Conservation (phyloP, 2,113 vertebrate genomes). For the Platichthys stellatus region DNA sequence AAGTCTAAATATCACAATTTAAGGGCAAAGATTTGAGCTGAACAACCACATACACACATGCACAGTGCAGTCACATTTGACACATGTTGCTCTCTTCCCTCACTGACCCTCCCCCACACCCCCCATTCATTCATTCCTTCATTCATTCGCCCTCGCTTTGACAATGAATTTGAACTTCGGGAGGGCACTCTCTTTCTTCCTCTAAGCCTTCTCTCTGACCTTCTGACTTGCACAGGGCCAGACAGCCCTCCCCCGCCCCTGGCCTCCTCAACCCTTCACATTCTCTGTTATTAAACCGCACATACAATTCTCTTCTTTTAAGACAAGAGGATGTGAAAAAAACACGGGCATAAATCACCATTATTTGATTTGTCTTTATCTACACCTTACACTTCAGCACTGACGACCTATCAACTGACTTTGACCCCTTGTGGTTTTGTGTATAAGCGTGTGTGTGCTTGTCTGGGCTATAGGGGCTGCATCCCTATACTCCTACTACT, state of each 20-base stretch:
- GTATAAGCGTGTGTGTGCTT: slow-evolving; percentile 21
- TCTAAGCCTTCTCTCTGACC: slow-evolving; percentile 54
- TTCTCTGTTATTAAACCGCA: slow-evolving; percentile 13
- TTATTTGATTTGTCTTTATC: slow-evolving; percentile 53
- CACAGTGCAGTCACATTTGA: slow-evolving; percentile 15
- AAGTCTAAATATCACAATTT: neutral
- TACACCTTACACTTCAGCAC: slow-evolving; percentile 52
- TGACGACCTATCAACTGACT: slow-evolving; percentile 55
- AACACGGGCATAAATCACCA: slow-evolving; percentile 13
- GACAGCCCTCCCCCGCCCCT: neutral
- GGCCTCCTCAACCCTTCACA: slow-evolving; percentile 18
- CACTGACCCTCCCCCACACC: slow-evolving; percentile 23
- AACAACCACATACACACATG: neutral
- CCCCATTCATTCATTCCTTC: slow-evolving; percentile 24
- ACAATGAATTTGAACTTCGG: slow-evolving; percentile 75
- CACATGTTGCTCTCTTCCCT: slow-evolving; percentile 51
- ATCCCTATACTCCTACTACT: slow-evolving; percentile 1
- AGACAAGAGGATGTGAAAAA: slow-evolving; percentile 1
- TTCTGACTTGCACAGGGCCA: slow-evolving; percentile 42
- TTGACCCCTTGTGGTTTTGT: slow-evolving; percentile 43
- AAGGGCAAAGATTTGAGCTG: neutral
- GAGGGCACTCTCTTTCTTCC: slow-evolving; percentile 32
- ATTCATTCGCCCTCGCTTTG: slow-evolving; percentile 43
- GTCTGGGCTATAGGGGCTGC: neutral
- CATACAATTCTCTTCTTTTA: slow-evolving; percentile 3